Evolutionary conservation across 1,140 invertebrate genomes (phyloP).

Genomic region (Atta cephalotes): DNA sequence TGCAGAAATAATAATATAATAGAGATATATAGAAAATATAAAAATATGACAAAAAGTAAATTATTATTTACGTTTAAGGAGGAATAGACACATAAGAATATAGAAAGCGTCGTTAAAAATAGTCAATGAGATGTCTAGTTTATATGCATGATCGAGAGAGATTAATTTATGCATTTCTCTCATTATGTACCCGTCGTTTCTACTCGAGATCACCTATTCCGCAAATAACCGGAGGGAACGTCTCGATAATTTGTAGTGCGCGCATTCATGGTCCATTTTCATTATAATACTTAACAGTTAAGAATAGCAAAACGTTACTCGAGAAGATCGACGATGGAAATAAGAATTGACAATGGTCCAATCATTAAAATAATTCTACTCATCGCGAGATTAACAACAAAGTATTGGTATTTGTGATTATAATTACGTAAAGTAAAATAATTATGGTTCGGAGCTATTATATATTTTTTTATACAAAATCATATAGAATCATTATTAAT

Average conservation of each 20-base stretch:
- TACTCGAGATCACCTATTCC: not conserved
- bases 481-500: too few species aligned
- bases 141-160: slow-evolving; percentile 8
- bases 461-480: too few species aligned
- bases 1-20: not conserved
- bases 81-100: not conserved
- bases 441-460: too few species aligned
- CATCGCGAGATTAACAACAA: not conserved
- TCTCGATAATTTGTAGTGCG: slow-evolving; percentile 37
- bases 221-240: slow-evolving; percentile 33
- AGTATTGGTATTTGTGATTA: too few species aligned
- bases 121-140: slow-evolving; percentile 2
- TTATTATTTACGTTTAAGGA: not conserved
- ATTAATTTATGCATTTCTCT: slow-evolving; percentile 16
- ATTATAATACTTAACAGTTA: slow-evolving; percentile 36
- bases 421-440: too few species aligned
- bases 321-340: slow-evolving; percentile 2
- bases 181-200: slow-evolving; percentile 33
- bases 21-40: not conserved
- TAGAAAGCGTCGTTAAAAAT: not conserved
- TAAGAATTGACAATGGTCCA: slow-evolving; percentile 42
- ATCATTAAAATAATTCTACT: not conserved
- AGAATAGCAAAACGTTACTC: slow-evolving; percentile 42
- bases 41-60: not conserved
- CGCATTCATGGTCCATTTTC: slow-evolving; percentile 28